Percentiles rank a stretch among this genome's conserved stretches.
phyloP scores from a whole-genome alignment of 2,797 vertebrate species.

The Rallus crepitans region DNA sequence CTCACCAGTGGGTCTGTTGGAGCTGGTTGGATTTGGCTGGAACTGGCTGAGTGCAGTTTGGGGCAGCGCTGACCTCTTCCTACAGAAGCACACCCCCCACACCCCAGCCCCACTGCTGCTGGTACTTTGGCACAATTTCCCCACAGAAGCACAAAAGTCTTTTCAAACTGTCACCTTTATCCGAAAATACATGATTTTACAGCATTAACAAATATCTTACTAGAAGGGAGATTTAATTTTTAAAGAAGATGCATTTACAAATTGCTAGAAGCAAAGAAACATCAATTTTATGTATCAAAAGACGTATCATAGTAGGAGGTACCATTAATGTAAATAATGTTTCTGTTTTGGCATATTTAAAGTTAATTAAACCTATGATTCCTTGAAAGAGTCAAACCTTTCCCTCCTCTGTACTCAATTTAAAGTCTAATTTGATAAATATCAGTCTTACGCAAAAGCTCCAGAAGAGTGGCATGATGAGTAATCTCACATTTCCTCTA shows the following conservation, averaged over 20 bases:
- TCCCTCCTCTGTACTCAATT: background rate
- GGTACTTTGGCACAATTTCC: background rate
- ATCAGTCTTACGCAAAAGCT: background rate
- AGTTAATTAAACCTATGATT: background rate
- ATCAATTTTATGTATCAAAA: background rate
- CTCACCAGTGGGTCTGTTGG: rapidly evolving
- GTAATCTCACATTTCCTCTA: slow-evolving; percentile 2
- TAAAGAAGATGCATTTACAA: background rate
- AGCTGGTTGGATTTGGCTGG: rapidly evolving
- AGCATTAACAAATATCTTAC: background rate
- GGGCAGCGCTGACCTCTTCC: background rate
- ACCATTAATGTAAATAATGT: background rate
- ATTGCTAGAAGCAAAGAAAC: background rate
- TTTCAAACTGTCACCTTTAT: background rate
- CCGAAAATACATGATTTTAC: background rate
- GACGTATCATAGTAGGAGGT: background rate
- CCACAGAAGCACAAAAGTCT: background rate
- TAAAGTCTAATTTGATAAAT: slow-evolving; percentile 28
- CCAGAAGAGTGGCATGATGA: background rate
- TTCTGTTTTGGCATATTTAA: background rate
- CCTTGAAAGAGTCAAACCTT: background rate
- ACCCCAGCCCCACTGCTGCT: background rate
- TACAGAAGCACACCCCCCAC: no score
- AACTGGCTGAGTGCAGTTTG: background rate
- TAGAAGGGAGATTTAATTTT: background rate